These are phyloP conservation scores for Amiota communis DNA, from an alignment of 2,888 invertebrate species.

Conservation along the genomic window DNA sequence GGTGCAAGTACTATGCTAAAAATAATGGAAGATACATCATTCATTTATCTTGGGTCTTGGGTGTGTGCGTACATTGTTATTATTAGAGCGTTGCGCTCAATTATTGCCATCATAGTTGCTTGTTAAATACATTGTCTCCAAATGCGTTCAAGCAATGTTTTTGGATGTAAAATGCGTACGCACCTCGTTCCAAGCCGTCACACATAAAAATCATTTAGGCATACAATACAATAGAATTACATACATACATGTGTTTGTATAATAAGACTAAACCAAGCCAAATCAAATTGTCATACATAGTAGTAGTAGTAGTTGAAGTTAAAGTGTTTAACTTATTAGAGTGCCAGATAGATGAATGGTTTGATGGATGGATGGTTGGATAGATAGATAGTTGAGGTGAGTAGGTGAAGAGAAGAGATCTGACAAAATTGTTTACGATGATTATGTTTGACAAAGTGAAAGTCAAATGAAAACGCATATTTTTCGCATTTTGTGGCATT, in stretches of 20 bases:
- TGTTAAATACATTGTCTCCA: no score
- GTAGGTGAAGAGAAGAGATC: not conserved
- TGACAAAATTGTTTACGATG: not conserved
- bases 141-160: not conserved
- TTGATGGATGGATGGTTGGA: no score
- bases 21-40: not conserved
- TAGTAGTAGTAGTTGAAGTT: not conserved
- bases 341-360: not conserved
- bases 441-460: slow-evolving; percentile 44
- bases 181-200: not conserved
- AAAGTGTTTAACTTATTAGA: slow-evolving; percentile 13
- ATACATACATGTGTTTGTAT: not conserved
- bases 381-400: no score
- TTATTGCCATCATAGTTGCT: no score
- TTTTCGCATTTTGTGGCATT: slow-evolving; percentile 36
- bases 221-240: no score
- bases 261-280: slow-evolving; percentile 28
- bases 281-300: slow-evolving; percentile 10
- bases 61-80: no score
- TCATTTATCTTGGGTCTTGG: not conserved
- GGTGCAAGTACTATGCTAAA: not conserved
- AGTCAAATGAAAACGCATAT: slow-evolving; percentile 52
- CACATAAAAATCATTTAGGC: not conserved
- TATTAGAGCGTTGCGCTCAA: no score
- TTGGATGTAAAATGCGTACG: not conserved